Conservation (phyloP, 2,797 vertebrate species). For the Pogoniulus pusillus region DNA sequence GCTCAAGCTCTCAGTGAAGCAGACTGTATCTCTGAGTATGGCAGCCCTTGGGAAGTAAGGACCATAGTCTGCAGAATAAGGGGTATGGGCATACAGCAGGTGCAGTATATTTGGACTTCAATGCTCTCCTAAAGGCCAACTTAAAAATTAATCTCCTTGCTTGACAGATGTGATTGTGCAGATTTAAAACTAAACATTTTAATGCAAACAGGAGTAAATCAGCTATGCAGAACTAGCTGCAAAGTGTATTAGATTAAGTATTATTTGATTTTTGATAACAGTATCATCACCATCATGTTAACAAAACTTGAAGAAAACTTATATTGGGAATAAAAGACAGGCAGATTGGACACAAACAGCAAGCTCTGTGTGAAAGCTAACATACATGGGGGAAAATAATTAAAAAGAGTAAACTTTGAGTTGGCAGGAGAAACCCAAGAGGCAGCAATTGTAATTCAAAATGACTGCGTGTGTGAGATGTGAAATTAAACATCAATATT, state of each 20-base stretch:
- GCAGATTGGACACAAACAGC: not conserved
- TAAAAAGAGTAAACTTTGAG: slow-evolving; percentile 39
- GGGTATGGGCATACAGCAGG: not conserved
- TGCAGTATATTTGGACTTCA: not conserved
- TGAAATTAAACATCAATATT: slow-evolving; percentile 59
- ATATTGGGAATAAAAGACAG: not conserved
- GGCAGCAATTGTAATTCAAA: slow-evolving; percentile 44
- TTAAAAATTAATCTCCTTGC: slow-evolving; percentile 40
- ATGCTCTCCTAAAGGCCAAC: not conserved
- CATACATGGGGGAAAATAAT: slow-evolving; percentile 32
- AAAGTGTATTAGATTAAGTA: slow-evolving; percentile 9
- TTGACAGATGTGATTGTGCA: slow-evolving; percentile 9
- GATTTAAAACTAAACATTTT: slow-evolving; percentile 42
- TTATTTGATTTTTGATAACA: slow-evolving; percentile 51
- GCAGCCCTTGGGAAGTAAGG: not conserved
- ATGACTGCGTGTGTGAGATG: not conserved
- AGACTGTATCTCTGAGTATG: not conserved
- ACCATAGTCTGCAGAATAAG: not conserved
- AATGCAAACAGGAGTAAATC: slow-evolving; percentile 31
- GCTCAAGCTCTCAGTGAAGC: not conserved
- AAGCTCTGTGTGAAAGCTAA: slow-evolving; percentile 9
- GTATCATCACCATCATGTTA: slow-evolving; percentile 34
- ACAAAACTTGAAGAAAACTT: slow-evolving; percentile 1
- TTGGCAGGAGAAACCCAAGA: slow-evolving; percentile 40
- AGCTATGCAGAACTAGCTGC: not conserved